Conservation (phyloP, 1,140 invertebrate species). For the Solen grandis region DNA sequence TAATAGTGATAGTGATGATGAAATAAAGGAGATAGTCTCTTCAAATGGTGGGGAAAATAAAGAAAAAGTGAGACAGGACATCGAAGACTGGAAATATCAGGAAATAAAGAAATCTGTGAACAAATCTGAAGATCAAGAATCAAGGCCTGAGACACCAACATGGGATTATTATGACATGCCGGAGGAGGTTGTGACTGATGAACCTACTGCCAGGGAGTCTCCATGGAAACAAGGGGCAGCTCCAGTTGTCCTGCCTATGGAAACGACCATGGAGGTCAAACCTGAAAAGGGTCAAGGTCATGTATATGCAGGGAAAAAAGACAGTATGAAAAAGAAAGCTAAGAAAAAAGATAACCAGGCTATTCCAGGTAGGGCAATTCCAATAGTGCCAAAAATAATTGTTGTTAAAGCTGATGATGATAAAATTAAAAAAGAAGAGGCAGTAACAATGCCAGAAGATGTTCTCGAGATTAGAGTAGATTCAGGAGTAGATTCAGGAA, state of each 20-base stretch:
- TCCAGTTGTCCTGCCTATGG: constrained; percentile 62
- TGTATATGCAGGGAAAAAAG: constrained; percentile 4
- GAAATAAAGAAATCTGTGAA: constrained; percentile 18
- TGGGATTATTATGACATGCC: constrained; percentile 74
- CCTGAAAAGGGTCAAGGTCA: neutral
- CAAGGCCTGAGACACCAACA: constrained; percentile 71
- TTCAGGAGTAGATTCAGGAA: neutral
- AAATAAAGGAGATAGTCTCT: neutral
- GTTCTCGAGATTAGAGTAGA: neutral
- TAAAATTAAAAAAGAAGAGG: neutral
- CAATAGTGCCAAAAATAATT: constrained; percentile 10
- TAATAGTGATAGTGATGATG: constrained; percentile 30
- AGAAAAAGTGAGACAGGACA: constrained; percentile 16
- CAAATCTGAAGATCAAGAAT: constrained; percentile 45
- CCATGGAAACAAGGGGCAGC: constrained; percentile 45
- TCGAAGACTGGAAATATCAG: constrained; percentile 52
- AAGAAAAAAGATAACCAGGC: constrained; percentile 28
- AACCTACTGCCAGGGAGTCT: neutral
- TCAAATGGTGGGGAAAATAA: constrained; percentile 19
- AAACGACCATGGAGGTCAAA: constrained; percentile 56
- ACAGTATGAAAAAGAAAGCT: neutral
- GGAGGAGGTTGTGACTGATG: constrained; percentile 40
- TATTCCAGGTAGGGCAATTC: constrained; percentile 41
- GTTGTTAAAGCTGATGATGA: neutral
- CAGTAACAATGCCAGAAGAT: constrained; percentile 14